phyloP scores from a whole-genome alignment of 2,113 vertebrate genomes.

The Gymnocephalus cernua region DNA sequence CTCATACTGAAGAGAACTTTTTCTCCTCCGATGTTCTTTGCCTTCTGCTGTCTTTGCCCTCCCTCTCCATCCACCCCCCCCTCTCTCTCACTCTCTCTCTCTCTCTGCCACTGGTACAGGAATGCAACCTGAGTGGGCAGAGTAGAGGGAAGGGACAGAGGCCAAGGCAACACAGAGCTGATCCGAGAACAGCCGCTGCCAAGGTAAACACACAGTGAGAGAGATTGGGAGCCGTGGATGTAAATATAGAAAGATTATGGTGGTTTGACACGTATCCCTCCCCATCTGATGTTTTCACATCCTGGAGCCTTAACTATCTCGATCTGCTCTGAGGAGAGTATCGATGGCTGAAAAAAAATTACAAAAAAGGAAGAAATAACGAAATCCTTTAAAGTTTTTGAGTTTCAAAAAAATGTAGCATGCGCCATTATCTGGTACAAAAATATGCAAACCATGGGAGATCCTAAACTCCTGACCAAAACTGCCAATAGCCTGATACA shows the following conservation, averaged over 20 bases:
- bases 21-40: slow-evolving; percentile 33
- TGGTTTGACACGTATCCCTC: slow-evolving; percentile 51
- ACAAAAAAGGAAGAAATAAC: not conserved
- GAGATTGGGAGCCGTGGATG: slow-evolving; percentile 32
- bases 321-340: slow-evolving; percentile 26
- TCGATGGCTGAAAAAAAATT: not conserved
- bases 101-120: slow-evolving; percentile 13
- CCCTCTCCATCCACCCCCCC: not conserved
- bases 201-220: slow-evolving; percentile 59
- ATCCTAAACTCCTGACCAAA: not conserved
- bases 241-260: slow-evolving; percentile 64
- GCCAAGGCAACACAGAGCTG: slow-evolving; percentile 50
- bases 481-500: not conserved
- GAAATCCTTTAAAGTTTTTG: not conserved
- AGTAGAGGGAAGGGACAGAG: slow-evolving; percentile 58
- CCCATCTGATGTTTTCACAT: slow-evolving; percentile 55
- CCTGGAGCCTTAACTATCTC: slow-evolving; percentile 45
- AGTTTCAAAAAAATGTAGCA: not conserved
- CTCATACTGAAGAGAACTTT: slow-evolving; percentile 29
- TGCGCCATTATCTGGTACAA: not conserved
- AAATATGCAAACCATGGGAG: not conserved
- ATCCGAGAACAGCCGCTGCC: slow-evolving; percentile 59
- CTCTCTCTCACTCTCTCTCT: not conserved
- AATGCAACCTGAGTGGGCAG: slow-evolving; percentile 63
- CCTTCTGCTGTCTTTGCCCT: slow-evolving; percentile 34